phyloP scores from a whole-genome alignment of 2,888 invertebrate genomes.

The Drosophila differens region DNA sequence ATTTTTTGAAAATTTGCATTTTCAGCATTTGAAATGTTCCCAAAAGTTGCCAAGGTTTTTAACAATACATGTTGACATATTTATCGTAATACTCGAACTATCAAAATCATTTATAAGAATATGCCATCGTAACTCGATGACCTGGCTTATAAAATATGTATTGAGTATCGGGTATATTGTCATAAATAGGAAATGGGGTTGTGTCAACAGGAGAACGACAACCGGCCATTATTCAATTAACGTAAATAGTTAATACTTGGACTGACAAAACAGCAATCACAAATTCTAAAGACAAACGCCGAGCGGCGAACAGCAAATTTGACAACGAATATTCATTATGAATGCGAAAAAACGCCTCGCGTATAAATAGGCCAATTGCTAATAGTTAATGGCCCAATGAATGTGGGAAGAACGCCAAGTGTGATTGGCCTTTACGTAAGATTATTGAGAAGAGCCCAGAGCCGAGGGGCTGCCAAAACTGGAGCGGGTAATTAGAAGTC shows the following conservation, averaged over 20 bases:
- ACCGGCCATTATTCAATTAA: constrained; percentile 1
- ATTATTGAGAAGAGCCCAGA: neutral
- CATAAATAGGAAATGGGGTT: neutral
- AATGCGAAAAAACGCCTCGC: constrained; percentile 3
- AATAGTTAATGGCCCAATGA: constrained; percentile 48
- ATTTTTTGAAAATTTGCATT: neutral
- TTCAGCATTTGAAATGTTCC: neutral
- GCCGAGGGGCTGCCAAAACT: constrained; percentile 2
- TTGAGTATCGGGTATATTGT: neutral
- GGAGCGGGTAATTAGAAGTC: constrained; percentile 35
- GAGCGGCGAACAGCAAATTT: constrained; percentile 14
- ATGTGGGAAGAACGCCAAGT: constrained; percentile 49
- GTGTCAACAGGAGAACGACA: constrained; percentile 1
- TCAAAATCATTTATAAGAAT: neutral
- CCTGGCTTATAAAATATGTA: neutral
- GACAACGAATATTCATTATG: constrained; percentile 12
- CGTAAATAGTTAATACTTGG: constrained; percentile 50
- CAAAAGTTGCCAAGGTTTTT: neutral
- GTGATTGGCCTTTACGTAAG: constrained; percentile 10
- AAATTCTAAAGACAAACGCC: constrained; percentile 8
- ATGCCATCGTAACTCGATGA: neutral
- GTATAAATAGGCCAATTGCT: constrained; percentile 33
- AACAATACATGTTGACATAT: no score
- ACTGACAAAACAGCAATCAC: constrained; percentile 10
- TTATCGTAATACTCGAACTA: neutral